phyloP scores from a whole-genome alignment of 2,797 vertebrate species.

The Lithobates sylvaticus region DNA sequence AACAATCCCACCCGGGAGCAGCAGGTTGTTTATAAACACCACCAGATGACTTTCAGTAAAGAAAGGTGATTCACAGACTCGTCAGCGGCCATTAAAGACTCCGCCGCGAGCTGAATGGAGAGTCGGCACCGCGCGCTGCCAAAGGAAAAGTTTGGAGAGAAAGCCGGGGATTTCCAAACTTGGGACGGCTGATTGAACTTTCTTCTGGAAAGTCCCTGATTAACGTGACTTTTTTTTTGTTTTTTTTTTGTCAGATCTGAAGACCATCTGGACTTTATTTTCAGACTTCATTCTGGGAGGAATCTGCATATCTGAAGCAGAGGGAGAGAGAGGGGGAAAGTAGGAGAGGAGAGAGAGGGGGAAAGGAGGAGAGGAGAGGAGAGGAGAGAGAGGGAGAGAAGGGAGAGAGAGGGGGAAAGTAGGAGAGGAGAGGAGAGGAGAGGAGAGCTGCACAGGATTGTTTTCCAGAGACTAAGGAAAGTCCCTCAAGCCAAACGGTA shows the following conservation, averaged over 20 bases:
- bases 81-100: background rate
- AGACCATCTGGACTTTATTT: slow-evolving; percentile 69
- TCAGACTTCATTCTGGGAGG: slow-evolving; percentile 66
- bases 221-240: slow-evolving; percentile 65
- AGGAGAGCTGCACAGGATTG: slow-evolving; percentile 65
- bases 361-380: too few relatives aligned
- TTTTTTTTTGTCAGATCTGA: slow-evolving; percentile 39
- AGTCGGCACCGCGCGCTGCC: background rate
- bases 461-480: slow-evolving; percentile 69
- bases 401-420: too few relatives aligned
- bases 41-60: background rate
- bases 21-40: slow-evolving; percentile 13
- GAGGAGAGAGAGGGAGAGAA: slow-evolving; percentile 14
- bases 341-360: too few relatives aligned
- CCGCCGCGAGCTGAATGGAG: background rate
- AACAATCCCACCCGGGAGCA: background rate
- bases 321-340: slow-evolving; percentile 13
- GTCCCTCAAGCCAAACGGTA: slow-evolving; percentile 71
- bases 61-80: slow-evolving; percentile 11
- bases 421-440: slow-evolving; percentile 44
- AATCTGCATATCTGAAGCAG: slow-evolving; percentile 34
- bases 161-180: slow-evolving; percentile 76
- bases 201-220: slow-evolving; percentile 72
- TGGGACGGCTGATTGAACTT: slow-evolving; percentile 65
- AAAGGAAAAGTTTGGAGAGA: slow-evolving; percentile 62